phyloP scores from a whole-genome alignment of 2,888 invertebrate genomes.

The Sarcophaga caerulescens region DNA sequence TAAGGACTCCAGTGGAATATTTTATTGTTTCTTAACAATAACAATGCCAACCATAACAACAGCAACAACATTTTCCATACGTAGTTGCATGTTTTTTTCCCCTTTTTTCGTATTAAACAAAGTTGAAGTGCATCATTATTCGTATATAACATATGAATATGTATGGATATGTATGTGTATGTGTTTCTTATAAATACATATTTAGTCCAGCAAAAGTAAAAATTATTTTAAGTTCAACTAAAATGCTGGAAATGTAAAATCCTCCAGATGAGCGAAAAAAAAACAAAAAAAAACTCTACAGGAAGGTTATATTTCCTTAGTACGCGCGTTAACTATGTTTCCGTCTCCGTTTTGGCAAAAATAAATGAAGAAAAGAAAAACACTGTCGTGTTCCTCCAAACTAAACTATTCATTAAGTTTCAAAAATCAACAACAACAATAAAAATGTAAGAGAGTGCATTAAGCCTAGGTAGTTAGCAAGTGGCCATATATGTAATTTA shows the following conservation, averaged over 20 bases:
- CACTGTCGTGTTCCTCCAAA: no score
- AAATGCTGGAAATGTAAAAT: constrained; percentile 24
- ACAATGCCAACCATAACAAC: neutral
- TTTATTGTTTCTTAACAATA: constrained; percentile 34
- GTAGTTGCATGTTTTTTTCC: constrained; percentile 34
- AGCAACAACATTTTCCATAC: constrained; percentile 20
- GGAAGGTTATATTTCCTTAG: constrained; percentile 72
- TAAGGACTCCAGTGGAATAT: neutral
- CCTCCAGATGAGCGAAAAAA: neutral
- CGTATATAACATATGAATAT: neutral
- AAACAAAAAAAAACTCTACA: constrained; percentile 62
- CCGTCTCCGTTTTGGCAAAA: constrained; percentile 53
- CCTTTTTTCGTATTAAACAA: constrained; percentile 27
- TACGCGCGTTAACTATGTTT: constrained; percentile 66
- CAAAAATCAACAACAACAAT: neutral
- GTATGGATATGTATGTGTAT: neutral
- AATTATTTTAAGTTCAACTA: constrained; percentile 38
- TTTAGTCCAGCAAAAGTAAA: constrained; percentile 33
- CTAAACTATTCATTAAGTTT: neutral
- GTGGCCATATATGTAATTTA: no score
- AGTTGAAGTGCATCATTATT: constrained; percentile 52
- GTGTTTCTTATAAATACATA: constrained; percentile 13
- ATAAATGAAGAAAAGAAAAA: neutral
- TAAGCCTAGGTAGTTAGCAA: no score
- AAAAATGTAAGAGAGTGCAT: no score